Percentiles rank a stretch among this genome's conserved stretches.
phyloP scores from a whole-genome alignment of 1,140 invertebrate species.

The Eufriesea mexicana region DNA sequence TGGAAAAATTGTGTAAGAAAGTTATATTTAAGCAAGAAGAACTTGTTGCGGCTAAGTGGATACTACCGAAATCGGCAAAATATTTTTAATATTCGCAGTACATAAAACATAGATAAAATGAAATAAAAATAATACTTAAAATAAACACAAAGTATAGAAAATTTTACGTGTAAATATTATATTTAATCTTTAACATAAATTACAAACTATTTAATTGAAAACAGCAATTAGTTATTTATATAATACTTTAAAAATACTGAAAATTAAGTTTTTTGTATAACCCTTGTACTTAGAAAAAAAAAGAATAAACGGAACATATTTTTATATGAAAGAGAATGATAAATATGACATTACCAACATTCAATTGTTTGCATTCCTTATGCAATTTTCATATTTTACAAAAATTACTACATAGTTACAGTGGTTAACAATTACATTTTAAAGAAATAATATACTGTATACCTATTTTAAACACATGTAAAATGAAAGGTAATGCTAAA shows the following conservation, averaged over 20 bases:
- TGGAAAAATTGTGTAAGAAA: too few species aligned
- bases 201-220: conserved; percentile 9
- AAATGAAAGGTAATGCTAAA: neutral
- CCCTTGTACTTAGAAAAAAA: neutral
- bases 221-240: neutral
- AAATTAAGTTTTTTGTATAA: neutral
- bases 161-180: neutral
- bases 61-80: neutral
- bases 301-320: neutral
- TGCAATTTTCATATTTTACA: neutral
- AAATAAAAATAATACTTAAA: conserved; percentile 11
- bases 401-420: conserved; percentile 29
- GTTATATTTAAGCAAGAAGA: too few species aligned
- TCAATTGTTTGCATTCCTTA: neutral
- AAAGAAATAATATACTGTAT: conserved; percentile 4
- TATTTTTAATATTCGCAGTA: conserved; percentile 15
- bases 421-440: neutral
- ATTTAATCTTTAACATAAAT: neutral
- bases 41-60: too few species aligned
- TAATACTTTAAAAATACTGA: neutral
- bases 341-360: conserved; percentile 1
- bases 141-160: conserved; percentile 14
- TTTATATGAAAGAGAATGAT: neutral
- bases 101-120: conserved; percentile 28
- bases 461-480: too few species aligned